Evolutionary conservation across 2,888 invertebrate genomes (phyloP), one percentile per base, ranked within the genome.

Genomic region (Busseola fusca): DNA sequence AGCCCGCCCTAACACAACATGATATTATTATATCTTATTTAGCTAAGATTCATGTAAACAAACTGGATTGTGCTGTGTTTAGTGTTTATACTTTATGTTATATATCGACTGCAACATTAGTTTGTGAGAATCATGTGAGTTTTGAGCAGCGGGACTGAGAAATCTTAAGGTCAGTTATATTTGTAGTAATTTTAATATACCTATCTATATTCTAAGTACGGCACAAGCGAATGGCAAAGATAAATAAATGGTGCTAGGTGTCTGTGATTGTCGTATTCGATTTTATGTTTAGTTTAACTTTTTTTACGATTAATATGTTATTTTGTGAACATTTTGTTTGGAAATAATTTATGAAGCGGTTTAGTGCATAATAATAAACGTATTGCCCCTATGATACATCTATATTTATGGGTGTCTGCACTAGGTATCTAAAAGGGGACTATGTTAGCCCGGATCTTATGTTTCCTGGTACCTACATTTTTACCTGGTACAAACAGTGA

Each of bases 1-100:
- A 90, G 91, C 90, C 93, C 94, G 93, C 93, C 93, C 92, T 88
- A 91, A 87, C 90, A 90, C 91, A 93, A 93, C 93, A 94, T 91
- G 90, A 84, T 88, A 85, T 87, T 87, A 82, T 80, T 79, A 87
- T 87, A 89, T 85, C 87, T 91, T 91, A 91, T 91, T 92, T 91
- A 90, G 87, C 87, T 87, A 86, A 87, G 84, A 88, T 90, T 90
- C 82, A 90, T 93, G 95, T 95, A 95, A 95, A 95, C 95, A 95
- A 95, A 94, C 93, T 86, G 82, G 87, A 79, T 91, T 90, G 86
- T 91, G 88, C 85, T 69, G 87, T 88, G 88, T 88, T 86, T 76
- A 84, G 89, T 89, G 87, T 73, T 81, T 78, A 75, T 80, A 73
- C 68, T 84, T 82, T 81, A 72, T 69, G 64, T 77, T 75, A 25